These are phyloP conservation scores for Ascidia mentula DNA, from an alignment of 23 tunicate species.

Conservation along the genomic window DNA sequence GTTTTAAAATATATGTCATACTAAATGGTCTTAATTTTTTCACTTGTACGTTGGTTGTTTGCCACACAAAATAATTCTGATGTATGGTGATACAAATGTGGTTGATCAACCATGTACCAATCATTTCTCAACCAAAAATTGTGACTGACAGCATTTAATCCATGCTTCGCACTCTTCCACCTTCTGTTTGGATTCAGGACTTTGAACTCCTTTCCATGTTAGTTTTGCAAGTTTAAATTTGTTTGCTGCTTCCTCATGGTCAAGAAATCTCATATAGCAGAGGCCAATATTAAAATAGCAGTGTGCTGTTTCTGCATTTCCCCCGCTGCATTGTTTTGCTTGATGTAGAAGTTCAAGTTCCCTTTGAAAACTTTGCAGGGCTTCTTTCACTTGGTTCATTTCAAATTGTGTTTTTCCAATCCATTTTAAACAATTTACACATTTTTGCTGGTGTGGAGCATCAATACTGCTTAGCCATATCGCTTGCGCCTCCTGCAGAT, in stretches of 20 bases:
- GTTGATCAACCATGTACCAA: too few species aligned
- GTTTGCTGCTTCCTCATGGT: background rate
- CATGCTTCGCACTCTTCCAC: background rate
- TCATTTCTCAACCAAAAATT: too few species aligned
- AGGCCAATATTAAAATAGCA: background rate
- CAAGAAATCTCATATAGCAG: background rate
- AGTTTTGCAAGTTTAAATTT: background rate
- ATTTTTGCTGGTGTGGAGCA: background rate
- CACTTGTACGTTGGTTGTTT: too few species aligned
- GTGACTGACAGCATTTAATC: background rate
- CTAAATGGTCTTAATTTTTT: too few species aligned
- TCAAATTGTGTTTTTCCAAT: background rate
- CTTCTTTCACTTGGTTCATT: background rate
- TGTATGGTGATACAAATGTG: too few species aligned
- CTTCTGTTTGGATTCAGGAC: background rate
- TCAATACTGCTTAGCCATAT: background rate
- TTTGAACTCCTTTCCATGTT: background rate
- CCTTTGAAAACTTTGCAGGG: background rate
- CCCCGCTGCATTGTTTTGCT: background rate
- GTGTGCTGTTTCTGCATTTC: background rate
- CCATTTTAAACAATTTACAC: background rate
- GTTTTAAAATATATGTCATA: too few species aligned
- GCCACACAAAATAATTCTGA: too few species aligned
- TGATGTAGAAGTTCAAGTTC: background rate
- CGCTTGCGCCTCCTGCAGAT: background rate